Evolutionary conservation across 2,888 invertebrate genomes (phyloP), one percentile per base, ranked within the genome.

Genomic region (Synanthedon tipuliformis): DNA sequence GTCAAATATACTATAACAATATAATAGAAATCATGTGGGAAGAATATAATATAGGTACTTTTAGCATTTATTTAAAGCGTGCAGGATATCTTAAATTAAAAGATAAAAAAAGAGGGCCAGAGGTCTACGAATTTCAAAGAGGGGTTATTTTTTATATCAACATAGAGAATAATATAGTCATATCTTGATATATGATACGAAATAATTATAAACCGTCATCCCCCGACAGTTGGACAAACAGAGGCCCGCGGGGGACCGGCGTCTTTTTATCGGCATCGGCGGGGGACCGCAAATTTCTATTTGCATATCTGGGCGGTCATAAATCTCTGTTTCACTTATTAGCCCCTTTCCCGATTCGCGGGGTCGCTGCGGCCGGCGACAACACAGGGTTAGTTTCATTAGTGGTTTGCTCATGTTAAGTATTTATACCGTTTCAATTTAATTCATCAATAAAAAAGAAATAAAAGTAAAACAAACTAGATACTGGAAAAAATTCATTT

Each of bases 311-410:
- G 78, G 73, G 74, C 73, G 72, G 76, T 82, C 83, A 85, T 87
- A 87, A 87, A 87, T 87, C 87, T 85, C 81, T 75, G 85, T 82
- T 86, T 84, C 84, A 85, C 84, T 86, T 86, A 86, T 87, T 87
- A 83, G 85, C 76, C 71, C 75, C 68, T 72, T 73, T 69, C 62
- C 71, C 66, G 67, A 58, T 56, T 56, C 53, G 59, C 65, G 65
- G 73, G 74, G 74, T 67, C 72, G 66, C 61, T 64, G 76, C 11
- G 10, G 2, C 11, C 68, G 52, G 56, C 53, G 57, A 53, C 53
- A 59, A 56, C 57, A 63, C 69, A 68, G 72, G 71, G 75, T 74
- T 75, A 49, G 16, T 59, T 55, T 56, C 59, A 59, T 53, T 56
- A 50, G 54, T 48, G 51, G 13, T 13, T 49, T 12, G 50, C 34